Evolutionary conservation across 2,113 vertebrate genomes (phyloP), one percentile per base, ranked within the genome.

Genomic region (Lanius collurio): DNA sequence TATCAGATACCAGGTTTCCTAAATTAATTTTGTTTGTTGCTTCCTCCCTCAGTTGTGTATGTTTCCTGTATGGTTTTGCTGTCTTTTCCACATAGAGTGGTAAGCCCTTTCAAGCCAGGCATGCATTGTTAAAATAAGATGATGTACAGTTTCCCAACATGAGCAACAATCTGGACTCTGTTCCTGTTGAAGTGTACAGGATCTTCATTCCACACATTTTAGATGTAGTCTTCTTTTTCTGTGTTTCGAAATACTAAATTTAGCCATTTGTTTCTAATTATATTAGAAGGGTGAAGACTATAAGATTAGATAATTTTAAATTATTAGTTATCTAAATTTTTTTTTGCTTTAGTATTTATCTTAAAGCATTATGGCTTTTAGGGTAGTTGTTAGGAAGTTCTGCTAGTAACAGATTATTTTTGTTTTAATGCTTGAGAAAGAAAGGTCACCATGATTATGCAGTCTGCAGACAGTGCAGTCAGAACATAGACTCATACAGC

Each of bases 271-370:
- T 5, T 30, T 68, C 52, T 60, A 35, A 9, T 44, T 59, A 30
- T 44, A 63, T 42, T 93, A 57, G 57, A 11, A 70, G 1, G 26
- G 5, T 23, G 27, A 77, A 28, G 26, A 21, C 2, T 62, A 2
- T 12, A 28, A 59, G 1, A 9, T 65, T 71, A 73, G 44, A 37
- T 37, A 64, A 63, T 24, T 22, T 53, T 6, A 65, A 52, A 35
- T 50, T 0, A 22, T 39, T 44, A 42, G 1, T 2, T 67, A 35
- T 22, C 4, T 39, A 4, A 1, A 8, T 24, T 31, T n/a, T n/a
- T 41, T 31, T 39, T 37, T 33, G 0, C 10, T 67, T 67, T n/a
- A 7, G 3, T 46, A 17, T 70, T 69, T 81, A 23, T 28, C 4
- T 82, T 44, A 41, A 73, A 83, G 2, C 1, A 55, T 49, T 90